Percentiles rank a stretch among this genome's conserved stretches.
Conservation (phyloP, 2,888 invertebrate species). For the Uloborus plumipes region DNA sequence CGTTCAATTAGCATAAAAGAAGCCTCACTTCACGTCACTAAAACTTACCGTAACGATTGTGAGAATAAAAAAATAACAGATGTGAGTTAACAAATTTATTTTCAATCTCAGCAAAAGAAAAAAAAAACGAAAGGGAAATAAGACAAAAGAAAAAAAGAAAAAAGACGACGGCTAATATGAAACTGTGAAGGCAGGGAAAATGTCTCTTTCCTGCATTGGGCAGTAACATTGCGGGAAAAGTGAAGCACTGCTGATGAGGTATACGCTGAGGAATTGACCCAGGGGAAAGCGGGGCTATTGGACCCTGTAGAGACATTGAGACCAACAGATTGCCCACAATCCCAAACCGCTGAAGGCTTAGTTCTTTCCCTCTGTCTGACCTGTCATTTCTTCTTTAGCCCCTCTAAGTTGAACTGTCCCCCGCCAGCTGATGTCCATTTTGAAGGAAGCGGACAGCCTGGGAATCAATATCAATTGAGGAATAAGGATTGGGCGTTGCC, state of each 20-base stretch:
- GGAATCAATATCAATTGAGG: no score
- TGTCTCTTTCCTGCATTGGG: no score
- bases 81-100: no score
- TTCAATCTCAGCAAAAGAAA: no score
- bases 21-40: no score
- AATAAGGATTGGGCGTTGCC: no score
- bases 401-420: background rate
- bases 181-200: conserved; percentile 11
- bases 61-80: no score
- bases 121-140: background rate
- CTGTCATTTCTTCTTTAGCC: conserved; percentile 22
- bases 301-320: conserved; percentile 50
- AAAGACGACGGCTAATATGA: conserved; percentile 9
- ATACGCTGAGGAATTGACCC: conserved; percentile 32
- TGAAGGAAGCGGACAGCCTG: no score
- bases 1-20: no score
- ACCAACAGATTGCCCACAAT: conserved; percentile 41
- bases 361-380: conserved; percentile 19
- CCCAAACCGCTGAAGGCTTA: conserved; percentile 53
- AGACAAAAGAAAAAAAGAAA: background rate
- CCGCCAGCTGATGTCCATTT: conserved; percentile 34
- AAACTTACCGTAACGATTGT: no score
- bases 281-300: conserved; percentile 21
- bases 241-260: conserved; percentile 35
- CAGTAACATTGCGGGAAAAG: background rate